These are phyloP conservation scores for Pilophorus perplexus DNA, from an alignment of 2,888 invertebrate genomes.

Conservation along the genomic window DNA sequence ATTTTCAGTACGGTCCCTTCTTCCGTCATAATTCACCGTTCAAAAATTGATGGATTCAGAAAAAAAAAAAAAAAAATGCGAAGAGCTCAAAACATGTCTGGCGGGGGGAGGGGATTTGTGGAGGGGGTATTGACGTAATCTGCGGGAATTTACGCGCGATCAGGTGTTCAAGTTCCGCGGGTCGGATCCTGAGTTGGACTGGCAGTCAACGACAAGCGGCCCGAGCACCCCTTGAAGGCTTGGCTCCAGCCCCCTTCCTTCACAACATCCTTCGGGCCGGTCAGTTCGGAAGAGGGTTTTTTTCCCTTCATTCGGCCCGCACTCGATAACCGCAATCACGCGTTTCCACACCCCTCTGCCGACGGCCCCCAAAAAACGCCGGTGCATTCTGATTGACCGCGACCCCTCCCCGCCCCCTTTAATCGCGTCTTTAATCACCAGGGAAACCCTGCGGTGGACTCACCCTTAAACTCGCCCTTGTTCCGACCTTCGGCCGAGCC, in stretches of 20 bases:
- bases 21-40: slow-evolving; percentile 13
- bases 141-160: background rate
- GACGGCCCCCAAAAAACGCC: background rate
- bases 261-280: background rate
- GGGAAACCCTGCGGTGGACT: background rate
- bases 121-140: background rate
- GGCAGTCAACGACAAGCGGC: background rate
- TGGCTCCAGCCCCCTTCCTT: slow-evolving; percentile 12
- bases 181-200: slow-evolving; percentile 19
- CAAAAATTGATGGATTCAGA: background rate
- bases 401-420: background rate
- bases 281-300: slow-evolving; percentile 20
- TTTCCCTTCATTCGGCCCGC: background rate
- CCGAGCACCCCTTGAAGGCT: slow-evolving; percentile 18
- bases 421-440: background rate
- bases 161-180: slow-evolving; percentile 9
- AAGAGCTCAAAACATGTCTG: background rate
- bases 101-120: background rate
- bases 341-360: background rate
- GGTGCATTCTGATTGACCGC: no score
- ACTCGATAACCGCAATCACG: background rate
- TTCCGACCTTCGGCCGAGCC: no score
- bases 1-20: slow-evolving; percentile 18
- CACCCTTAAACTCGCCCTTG: no score
- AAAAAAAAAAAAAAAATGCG: background rate